Evolutionary conservation across 2,888 invertebrate genomes (phyloP).

Genomic region (Ormia ochracea): DNA sequence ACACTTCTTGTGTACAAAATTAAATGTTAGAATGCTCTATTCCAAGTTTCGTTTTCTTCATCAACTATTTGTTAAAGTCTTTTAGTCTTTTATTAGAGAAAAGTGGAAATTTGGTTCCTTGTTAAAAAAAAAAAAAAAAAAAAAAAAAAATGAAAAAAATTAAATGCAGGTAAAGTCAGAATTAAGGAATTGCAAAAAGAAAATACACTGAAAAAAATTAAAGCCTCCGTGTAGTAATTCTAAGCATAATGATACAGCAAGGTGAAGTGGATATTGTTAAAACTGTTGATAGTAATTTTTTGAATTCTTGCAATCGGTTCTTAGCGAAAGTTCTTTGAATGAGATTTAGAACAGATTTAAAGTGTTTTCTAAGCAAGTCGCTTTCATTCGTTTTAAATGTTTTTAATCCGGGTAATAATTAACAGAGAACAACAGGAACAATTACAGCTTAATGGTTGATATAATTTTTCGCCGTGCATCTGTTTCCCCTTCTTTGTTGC

Average conservation of each 20-base stretch:
- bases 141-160: conserved; percentile 2
- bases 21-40: conserved; percentile 44
- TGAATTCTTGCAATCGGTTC: no score
- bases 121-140: neutral
- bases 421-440: no score
- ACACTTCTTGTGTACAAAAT: conserved; percentile 46
- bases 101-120: conserved; percentile 16
- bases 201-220: conserved; percentile 21
- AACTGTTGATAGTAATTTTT: no score
- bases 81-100: conserved; percentile 11
- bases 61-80: neutral
- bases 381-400: no score
- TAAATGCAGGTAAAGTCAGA: conserved; percentile 32
- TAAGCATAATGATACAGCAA: no score
- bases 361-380: no score
- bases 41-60: conserved; percentile 13
- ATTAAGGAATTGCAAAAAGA: neutral
- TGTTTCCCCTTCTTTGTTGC: conserved; percentile 9
- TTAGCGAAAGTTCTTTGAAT: no score
- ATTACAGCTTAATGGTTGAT: neutral
- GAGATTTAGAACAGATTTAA: no score
- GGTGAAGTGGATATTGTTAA: no score
- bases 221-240: no score
- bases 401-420: no score
- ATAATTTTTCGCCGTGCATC: conserved; percentile 33